Evolutionary conservation across 2,888 invertebrate genomes (phyloP).

Genomic region (Tetranychus truncatus): DNA sequence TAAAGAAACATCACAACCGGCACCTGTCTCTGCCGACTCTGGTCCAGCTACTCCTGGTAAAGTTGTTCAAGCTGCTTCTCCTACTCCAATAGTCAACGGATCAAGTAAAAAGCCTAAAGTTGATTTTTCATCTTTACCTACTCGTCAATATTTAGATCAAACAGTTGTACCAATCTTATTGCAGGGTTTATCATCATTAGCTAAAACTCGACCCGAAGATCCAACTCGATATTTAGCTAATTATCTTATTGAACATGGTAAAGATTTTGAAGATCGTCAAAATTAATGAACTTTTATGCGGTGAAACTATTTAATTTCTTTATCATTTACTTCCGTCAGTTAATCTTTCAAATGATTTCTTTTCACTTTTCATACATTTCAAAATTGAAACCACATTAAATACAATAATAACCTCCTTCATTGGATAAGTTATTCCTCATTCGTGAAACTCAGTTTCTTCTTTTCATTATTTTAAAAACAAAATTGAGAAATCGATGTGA

Average conservation of each 20-base stretch:
- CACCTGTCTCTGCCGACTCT: constrained; percentile 1
- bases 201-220: constrained; percentile 21
- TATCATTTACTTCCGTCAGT: too few species aligned
- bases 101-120: constrained; percentile 17
- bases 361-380: too few species aligned
- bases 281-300: neutral
- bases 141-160: constrained; percentile 23
- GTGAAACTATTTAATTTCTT: too few species aligned
- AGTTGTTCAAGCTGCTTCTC: neutral
- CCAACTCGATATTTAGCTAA: constrained; percentile 22
- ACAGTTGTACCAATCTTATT: constrained; percentile 24
- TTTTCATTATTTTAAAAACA: too few species aligned
- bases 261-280: constrained; percentile 12
- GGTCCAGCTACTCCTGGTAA: constrained; percentile 1
- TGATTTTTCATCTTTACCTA: constrained; percentile 19
- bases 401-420: too few species aligned
- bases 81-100: neutral
- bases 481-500: too few species aligned
- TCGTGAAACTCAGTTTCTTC: too few species aligned
- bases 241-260: constrained; percentile 19
- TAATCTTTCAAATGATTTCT: too few species aligned
- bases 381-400: too few species aligned
- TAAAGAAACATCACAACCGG: too few species aligned
- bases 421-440: too few species aligned
- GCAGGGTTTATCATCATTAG: constrained; percentile 21